A percentile compares a stretch with the other conserved stretches of the same genome.
phyloP scores from a whole-genome alignment of 1,140 invertebrate genomes.

The Drepana arcuata region DNA sequence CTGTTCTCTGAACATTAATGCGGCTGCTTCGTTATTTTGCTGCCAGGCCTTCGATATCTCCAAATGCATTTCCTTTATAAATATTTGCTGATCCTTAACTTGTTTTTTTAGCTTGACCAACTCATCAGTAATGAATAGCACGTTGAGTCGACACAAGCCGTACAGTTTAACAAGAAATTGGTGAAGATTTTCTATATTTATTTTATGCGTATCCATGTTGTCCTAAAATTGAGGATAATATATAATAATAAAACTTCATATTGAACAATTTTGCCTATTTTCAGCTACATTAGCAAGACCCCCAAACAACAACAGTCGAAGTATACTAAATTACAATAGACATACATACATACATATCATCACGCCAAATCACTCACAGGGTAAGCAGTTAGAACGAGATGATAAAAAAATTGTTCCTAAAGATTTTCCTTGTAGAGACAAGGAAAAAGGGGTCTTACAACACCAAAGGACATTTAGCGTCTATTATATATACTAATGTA shows the following conservation, averaged over 20 bases:
- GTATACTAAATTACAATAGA: too few relatives aligned
- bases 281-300: too few relatives aligned
- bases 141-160: conserved; percentile 69
- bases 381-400: too few relatives aligned
- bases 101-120: conserved; percentile 72
- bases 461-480: too few relatives aligned
- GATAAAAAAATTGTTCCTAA: too few relatives aligned
- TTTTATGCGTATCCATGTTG: conserved; percentile 72
- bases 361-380: too few relatives aligned
- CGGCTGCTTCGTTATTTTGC: conserved; percentile 67
- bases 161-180: conserved; percentile 64
- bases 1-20: conserved; percentile 72
- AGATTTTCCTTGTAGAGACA: too few relatives aligned
- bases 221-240: conserved; percentile 74
- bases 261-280: neutral
- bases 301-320: too few relatives aligned
- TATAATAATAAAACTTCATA: neutral
- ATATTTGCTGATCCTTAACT: conserved; percentile 65
- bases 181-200: conserved; percentile 71
- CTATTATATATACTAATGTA: too few relatives aligned
- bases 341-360: too few relatives aligned
- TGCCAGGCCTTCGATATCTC: conserved; percentile 72
- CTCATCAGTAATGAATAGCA: conserved; percentile 75
- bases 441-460: too few relatives aligned
- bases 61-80: conserved; percentile 69